Evolutionary conservation across 2,113 vertebrate species (phyloP).

Genomic region (Corythornis vintsioides): DNA sequence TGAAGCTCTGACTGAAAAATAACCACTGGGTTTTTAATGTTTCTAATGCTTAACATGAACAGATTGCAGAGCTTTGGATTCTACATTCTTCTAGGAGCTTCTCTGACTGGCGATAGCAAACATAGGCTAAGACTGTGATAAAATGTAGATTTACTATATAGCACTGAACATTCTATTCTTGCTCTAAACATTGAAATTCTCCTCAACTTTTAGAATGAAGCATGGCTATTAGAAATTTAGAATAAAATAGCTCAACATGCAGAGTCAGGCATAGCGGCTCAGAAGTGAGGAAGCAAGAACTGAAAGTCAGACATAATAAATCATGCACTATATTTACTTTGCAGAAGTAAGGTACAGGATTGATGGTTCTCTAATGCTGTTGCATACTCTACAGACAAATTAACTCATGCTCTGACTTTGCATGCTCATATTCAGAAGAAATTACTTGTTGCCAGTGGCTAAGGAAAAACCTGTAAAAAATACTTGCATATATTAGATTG

Average conservation of each 20-base stretch:
- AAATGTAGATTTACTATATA: not conserved
- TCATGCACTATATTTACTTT: slow-evolving; percentile 46
- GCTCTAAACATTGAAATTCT: not conserved
- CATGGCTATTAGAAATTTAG: slow-evolving; percentile 14
- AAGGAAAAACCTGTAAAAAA: not conserved
- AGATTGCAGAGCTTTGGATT: accelerated
- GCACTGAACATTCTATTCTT: not conserved
- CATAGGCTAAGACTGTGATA: not conserved
- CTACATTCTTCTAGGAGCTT: not conserved
- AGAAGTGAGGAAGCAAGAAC: not conserved
- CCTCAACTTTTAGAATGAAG: not conserved
- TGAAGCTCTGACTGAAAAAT: not conserved
- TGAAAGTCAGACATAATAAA: slow-evolving; percentile 47
- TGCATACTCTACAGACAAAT: not conserved
- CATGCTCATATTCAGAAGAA: slow-evolving; percentile 18
- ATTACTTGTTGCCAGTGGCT: not conserved
- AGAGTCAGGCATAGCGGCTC: not conserved
- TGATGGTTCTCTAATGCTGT: slow-evolving; percentile 5
- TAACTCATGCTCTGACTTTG: slow-evolving; percentile 42
- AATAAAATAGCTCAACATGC: slow-evolving; percentile 12
- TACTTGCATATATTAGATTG: not conserved
- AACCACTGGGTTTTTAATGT: not conserved
- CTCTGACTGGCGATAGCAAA: not conserved
- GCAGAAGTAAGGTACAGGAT: slow-evolving; percentile 28
- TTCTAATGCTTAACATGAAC: not conserved